A percentile compares a stretch with the other conserved stretches of the same genome.
Conservation (phyloP, 2,797 vertebrate species). For the Trematomus bernacchii region DNA sequence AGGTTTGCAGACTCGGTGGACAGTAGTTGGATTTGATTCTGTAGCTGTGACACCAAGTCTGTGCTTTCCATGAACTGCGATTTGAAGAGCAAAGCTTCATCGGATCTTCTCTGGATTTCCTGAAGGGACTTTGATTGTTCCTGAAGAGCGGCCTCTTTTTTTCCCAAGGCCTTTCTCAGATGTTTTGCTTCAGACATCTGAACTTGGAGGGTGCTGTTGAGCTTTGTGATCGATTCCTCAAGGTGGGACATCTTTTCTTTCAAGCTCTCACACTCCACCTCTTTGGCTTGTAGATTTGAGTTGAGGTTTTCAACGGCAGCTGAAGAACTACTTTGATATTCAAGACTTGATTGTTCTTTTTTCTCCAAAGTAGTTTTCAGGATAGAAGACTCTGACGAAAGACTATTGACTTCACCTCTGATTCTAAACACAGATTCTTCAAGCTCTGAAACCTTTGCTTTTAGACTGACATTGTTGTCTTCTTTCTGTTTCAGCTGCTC, state of each 20-base stretch:
- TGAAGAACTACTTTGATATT: constrained; percentile 67
- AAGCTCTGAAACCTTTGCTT: constrained; percentile 75
- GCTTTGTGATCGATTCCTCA: constrained; percentile 76
- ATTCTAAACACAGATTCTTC: constrained; percentile 73
- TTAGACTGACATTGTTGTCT: constrained; percentile 73
- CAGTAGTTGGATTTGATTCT: constrained; percentile 68
- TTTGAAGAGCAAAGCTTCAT: constrained; percentile 80
- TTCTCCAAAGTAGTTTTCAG: constrained; percentile 79
- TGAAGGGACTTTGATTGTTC: constrained; percentile 75
- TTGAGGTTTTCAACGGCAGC: constrained; percentile 73
- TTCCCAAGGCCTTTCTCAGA: constrained; percentile 71
- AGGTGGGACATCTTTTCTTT: constrained; percentile 81
- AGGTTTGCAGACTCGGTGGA: constrained; percentile 54
- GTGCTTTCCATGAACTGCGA: constrained; percentile 80
- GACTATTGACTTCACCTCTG: constrained; percentile 71
- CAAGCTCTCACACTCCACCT: constrained; percentile 81
- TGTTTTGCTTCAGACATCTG: constrained; percentile 74
- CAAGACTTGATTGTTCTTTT: constrained; percentile 77
- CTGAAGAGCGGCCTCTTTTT: constrained; percentile 76
- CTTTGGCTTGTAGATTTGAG: constrained; percentile 78
- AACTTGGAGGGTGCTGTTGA: constrained; percentile 69
- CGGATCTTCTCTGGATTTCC: constrained; percentile 77
- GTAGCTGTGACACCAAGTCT: constrained; percentile 78
- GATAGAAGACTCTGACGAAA: constrained; percentile 77
- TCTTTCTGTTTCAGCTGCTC: constrained; percentile 78